These are phyloP conservation scores for Noctua janthe DNA, from an alignment of 2,888 invertebrate species.

Conservation along the genomic window DNA sequence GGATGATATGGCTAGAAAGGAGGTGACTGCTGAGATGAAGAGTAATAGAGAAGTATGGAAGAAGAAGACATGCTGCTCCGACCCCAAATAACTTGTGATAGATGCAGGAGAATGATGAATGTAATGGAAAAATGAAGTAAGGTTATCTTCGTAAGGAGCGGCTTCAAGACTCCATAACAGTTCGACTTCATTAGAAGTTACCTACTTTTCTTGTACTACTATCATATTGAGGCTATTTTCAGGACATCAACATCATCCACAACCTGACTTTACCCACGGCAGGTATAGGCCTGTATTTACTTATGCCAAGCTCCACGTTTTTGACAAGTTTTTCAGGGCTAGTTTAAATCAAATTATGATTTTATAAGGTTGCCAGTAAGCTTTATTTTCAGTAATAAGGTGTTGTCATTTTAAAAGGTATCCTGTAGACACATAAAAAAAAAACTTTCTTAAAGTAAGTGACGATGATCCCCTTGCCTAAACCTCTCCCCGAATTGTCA, in stretches of 20 bases:
- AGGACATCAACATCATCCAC: background rate
- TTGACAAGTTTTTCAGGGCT: background rate
- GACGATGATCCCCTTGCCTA: constrained; percentile 27
- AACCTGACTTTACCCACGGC: too few relatives aligned
- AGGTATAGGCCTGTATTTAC: too few relatives aligned
- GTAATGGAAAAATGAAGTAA: constrained; percentile 27
- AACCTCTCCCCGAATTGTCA: constrained; percentile 3
- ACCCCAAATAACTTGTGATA: too few relatives aligned
- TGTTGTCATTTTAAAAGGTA: background rate
- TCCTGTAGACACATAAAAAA: background rate
- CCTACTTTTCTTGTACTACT: background rate
- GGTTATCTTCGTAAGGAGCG: background rate
- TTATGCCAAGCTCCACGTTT: too few relatives aligned
- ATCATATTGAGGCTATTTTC: background rate
- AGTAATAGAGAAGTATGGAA: too few relatives aligned
- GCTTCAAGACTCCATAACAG: background rate
- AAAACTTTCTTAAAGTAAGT: background rate
- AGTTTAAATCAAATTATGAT: background rate
- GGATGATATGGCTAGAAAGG: too few relatives aligned
- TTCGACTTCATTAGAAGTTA: background rate
- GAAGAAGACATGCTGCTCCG: too few relatives aligned
- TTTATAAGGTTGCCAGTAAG: background rate
- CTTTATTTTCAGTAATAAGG: background rate
- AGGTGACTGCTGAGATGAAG: too few relatives aligned
- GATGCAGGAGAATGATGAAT: too few relatives aligned